Conservation (phyloP, 2,888 invertebrate species). For the Amphiduros pacificus region DNA sequence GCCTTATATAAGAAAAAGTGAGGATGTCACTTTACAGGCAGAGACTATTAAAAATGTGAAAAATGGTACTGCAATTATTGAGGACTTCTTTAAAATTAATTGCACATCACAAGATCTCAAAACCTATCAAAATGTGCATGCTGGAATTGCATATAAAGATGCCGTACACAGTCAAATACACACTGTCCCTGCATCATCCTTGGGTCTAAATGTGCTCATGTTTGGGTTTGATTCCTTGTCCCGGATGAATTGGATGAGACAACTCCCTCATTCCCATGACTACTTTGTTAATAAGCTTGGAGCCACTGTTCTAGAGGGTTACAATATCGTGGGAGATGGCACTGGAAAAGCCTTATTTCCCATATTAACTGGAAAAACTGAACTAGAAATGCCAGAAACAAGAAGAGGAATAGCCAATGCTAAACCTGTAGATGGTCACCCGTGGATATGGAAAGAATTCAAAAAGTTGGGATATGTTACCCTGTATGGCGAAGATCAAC, state of each 20-base stretch:
- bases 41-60: not conserved
- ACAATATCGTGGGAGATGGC: conserved; percentile 17
- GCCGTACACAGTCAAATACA: not conserved
- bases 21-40: not conserved
- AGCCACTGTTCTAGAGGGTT: conserved; percentile 31
- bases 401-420: conserved; percentile 64
- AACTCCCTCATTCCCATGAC: conserved; percentile 40
- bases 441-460: conserved; percentile 83
- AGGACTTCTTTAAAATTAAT: conserved; percentile 50
- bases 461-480: conserved; percentile 65
- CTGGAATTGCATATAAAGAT: conserved; percentile 61
- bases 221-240: conserved; percentile 89
- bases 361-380: conserved; percentile 11
- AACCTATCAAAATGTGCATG: conserved; percentile 71
- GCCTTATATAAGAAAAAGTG: not conserved
- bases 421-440: conserved; percentile 73
- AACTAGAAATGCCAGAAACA: conserved; percentile 13
- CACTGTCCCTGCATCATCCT: conserved; percentile 45
- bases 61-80: conserved; percentile 36
- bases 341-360: conserved; percentile 11
- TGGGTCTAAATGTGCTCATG: conserved; percentile 75
- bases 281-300: conserved; percentile 40
- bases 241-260: conserved; percentile 64
- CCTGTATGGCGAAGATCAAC: conserved; percentile 84
- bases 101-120: conserved; percentile 42